phyloP scores from a whole-genome alignment of 2,113 vertebrate species.

The Illadopsis cleaveri region DNA sequence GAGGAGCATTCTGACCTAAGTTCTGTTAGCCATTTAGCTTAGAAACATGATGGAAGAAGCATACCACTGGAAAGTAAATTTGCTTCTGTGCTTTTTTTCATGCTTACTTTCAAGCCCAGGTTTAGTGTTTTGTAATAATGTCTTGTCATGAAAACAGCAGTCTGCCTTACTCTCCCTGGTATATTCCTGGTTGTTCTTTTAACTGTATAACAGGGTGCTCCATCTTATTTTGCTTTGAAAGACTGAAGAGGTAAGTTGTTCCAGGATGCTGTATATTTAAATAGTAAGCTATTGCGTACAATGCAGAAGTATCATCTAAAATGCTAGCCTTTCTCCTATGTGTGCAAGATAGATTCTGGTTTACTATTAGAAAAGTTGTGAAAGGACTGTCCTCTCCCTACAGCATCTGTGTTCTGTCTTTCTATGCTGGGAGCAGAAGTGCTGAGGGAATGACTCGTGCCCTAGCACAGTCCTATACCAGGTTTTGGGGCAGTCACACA shows the following conservation, averaged over 20 bases:
- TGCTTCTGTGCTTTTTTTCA: neutral
- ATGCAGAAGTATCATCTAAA: neutral
- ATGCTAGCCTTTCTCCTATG: neutral
- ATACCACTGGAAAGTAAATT: neutral
- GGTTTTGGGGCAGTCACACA: neutral
- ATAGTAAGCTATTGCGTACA: neutral
- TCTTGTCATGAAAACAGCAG: neutral
- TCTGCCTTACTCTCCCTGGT: neutral
- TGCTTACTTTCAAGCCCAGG: neutral
- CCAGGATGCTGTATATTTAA: neutral
- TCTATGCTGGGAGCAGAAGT: neutral
- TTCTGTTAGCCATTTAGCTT: neutral
- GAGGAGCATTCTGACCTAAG: neutral
- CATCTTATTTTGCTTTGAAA: neutral
- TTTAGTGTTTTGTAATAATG: neutral
- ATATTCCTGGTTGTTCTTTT: neutral
- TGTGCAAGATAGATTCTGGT: neutral
- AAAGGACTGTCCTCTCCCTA: neutral
- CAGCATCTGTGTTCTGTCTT: neutral
- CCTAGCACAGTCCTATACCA: no score
- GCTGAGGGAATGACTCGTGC: neutral
- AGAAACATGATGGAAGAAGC: neutral
- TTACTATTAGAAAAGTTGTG: neutral
- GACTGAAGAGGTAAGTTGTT: neutral
- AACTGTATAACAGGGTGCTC: accelerated